phyloP scores from a whole-genome alignment of 2,888 invertebrate genomes.

The Euzetes globulus region DNA sequence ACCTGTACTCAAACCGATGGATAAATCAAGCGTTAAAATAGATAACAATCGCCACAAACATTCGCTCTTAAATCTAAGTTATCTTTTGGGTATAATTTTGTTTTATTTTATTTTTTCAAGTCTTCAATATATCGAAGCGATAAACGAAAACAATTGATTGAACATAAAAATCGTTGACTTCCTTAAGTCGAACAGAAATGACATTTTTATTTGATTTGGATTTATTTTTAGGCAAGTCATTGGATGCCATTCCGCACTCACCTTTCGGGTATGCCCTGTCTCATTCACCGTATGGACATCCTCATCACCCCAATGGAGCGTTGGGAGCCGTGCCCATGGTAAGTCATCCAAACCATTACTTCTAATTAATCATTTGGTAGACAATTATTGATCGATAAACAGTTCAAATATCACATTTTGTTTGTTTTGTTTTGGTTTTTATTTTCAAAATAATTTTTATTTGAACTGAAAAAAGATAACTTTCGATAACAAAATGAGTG shows the following conservation, averaged over 20 bases:
- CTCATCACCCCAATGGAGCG: constrained; percentile 68
- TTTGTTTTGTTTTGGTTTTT: background rate
- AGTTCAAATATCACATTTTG: background rate
- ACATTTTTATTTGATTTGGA: constrained; percentile 10
- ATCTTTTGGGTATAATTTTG: constrained; percentile 3
- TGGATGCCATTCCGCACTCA: constrained; percentile 69
- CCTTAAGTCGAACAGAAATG: background rate
- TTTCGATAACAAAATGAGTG: background rate
- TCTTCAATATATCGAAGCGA: background rate
- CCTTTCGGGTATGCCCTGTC: constrained; percentile 77
- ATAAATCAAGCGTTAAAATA: background rate
- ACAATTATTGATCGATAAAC: background rate
- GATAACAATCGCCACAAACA: background rate
- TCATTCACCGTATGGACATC: constrained; percentile 58
- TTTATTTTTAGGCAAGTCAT: constrained; percentile 45
- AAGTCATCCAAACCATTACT: constrained; percentile 24
- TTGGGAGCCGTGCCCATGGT: constrained; percentile 59
- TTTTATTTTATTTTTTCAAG: background rate
- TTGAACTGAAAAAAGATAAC: background rate
- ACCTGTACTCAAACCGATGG: background rate
- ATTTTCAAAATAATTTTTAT: background rate
- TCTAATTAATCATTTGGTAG: background rate
- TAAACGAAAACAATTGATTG: background rate
- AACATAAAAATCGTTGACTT: background rate
- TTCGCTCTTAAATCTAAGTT: background rate